Conservation (phyloP, 2,888 invertebrate species). For the Habroteleia sp. region DNA sequence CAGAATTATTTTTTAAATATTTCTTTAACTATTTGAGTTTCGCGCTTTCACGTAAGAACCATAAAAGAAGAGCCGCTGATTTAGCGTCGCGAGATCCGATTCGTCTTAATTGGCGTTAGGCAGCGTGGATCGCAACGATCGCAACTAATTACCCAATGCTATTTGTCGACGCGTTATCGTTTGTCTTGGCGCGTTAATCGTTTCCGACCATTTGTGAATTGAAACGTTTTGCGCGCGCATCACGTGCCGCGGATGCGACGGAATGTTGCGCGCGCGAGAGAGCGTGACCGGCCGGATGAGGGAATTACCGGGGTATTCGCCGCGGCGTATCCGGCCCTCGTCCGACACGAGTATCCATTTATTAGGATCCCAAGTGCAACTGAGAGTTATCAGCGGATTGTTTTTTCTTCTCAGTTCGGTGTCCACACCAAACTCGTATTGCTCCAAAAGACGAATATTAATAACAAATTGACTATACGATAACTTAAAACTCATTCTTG, state of each 20-base stretch:
- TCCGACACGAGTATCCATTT: conserved; percentile 60
- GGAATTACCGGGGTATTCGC: conserved; percentile 63
- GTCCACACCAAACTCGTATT: no score
- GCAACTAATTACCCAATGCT: conserved; percentile 36
- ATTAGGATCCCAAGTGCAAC: conserved; percentile 60
- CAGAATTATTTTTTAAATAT: no score
- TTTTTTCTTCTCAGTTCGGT: conserved; percentile 29
- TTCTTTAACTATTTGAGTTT: no score
- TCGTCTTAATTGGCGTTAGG: conserved; percentile 18
- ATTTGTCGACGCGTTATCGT: conserved; percentile 62
- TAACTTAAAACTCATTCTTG: no score
- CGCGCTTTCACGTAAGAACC: no score
- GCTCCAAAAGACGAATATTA: no score
- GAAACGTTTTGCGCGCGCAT: conserved; percentile 67
- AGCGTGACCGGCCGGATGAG: conserved; percentile 64
- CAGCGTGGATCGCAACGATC: conserved; percentile 40
- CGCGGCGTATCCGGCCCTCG: conserved; percentile 60
- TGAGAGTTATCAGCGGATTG: conserved; percentile 41
- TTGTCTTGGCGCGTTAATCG: conserved; percentile 67
- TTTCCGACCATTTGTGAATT: conserved; percentile 64
- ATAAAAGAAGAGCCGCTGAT: no score
- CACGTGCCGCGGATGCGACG: conserved; percentile 65
- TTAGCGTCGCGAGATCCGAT: no score
- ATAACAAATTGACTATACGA: no score
- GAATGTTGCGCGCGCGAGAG: conserved; percentile 65